Conservation (phyloP, 2,113 vertebrate genomes). For the Leucoraja erinaceus region DNA sequence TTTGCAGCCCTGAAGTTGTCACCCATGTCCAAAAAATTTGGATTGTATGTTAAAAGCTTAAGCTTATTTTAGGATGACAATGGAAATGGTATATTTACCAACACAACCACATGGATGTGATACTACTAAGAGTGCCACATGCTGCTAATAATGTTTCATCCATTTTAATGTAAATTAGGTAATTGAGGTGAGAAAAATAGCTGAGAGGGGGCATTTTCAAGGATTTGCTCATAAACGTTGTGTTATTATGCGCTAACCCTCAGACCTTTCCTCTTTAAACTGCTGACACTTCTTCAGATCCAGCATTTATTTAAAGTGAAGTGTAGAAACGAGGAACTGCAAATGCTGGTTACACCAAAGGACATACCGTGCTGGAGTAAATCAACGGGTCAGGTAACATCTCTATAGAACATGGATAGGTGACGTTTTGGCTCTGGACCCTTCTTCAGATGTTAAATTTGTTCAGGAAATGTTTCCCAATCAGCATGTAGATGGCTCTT, state of each 20-base stretch:
- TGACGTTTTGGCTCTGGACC: too few species aligned
- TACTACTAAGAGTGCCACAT: neutral
- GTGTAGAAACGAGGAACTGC: too few species aligned
- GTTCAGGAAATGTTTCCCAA: too few species aligned
- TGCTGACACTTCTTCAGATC: too few species aligned
- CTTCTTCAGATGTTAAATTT: too few species aligned
- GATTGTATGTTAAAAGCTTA: constrained; percentile 3
- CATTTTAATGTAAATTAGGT: neutral
- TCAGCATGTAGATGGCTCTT: too few species aligned
- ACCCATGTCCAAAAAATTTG: neutral
- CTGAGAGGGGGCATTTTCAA: constrained; percentile 1
- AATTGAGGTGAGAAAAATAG: neutral
- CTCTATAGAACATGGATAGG: too few species aligned
- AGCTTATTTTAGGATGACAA: neutral
- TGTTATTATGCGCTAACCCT: neutral
- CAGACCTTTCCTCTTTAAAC: neutral
- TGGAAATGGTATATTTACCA: constrained; percentile 22
- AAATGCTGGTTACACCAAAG: too few species aligned
- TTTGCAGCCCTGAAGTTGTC: neutral
- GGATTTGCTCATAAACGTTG: neutral
- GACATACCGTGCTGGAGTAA: too few species aligned
- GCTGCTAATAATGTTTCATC: neutral
- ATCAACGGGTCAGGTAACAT: too few species aligned
- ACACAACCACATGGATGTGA: neutral
- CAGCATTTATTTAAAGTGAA: neutral